Evolutionary conservation across 2,113 vertebrate genomes (phyloP), one percentile per base, ranked within the genome.

Genomic region (Otolemur garnettii): DNA sequence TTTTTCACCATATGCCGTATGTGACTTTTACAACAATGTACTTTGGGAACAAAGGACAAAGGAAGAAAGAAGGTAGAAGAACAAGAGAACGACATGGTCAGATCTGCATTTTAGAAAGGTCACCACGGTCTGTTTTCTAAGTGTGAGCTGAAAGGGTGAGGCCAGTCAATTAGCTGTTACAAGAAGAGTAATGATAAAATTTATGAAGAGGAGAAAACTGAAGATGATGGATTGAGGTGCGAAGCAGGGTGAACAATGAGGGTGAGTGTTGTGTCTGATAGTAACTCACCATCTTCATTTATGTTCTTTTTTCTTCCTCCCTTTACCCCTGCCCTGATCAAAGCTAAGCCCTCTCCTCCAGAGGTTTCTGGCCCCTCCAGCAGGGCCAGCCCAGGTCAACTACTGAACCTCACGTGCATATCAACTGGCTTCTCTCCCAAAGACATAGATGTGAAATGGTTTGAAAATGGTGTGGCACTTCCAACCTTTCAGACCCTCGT

Each of bases 401-500:
- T 0, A 0, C 84, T 89, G 78, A 9, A 35, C 42, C 60, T 98
- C 89, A 96, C 17, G 89, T 98, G 98, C 92, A 79, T 4, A 0
- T 24, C 95, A 0, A 28, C 42, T n/a, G 97, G 96, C 62, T 98
- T 98, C 92, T 93, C 80, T 45, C 97, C 97, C 1, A 0, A 3
- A 26, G 0, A 35, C 0, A 94, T 98, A n/a, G 0, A 0, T 0
- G 71, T 98, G 94, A 92, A 69, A 9, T 98, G 97, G 98, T 5
- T 90, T 62, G 94, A 96, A 94, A 8, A 94, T 9, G 0, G 0
- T 1, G 0, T 0, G 9, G 0, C 1, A 1, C 2, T 97, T 55
- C 0, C 0, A 0, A 53, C 38, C 60, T 22, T 57, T 13, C 8
- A 0, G 0, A 17, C 60, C 12, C 0, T 0, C 0, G 0, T 98